A percentile compares a stretch with the other conserved stretches of the same genome.
Conservation (phyloP, 64 coral and sea anemone species). For the Platygyra sinensis region DNA sequence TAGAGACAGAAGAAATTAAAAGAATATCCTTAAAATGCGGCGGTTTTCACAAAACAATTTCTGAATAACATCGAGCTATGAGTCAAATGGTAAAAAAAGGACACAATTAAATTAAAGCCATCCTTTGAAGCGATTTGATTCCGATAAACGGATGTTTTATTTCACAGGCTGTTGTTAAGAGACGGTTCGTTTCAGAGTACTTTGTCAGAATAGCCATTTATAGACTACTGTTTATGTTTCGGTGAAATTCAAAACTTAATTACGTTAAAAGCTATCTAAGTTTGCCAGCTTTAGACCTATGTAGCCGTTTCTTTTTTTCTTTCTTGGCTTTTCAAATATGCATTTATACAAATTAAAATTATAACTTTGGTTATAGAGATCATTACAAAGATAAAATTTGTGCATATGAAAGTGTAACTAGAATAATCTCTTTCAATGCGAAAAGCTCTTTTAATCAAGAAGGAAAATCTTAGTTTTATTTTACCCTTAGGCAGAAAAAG, state of each 20-base stretch:
- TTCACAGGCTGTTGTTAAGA: background rate
- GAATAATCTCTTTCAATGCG: background rate
- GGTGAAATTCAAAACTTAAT: background rate
- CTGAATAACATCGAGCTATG: background rate
- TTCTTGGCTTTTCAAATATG: background rate
- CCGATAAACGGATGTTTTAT: background rate
- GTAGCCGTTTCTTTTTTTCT: background rate
- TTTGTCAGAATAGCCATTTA: background rate
- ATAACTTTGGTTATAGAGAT: conserved; percentile 12
- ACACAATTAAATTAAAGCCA: background rate
- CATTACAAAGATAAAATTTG: background rate
- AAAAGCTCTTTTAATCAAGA: background rate
- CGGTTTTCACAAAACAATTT: background rate
- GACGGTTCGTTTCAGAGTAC: background rate
- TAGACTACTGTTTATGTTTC: conserved; percentile 28
- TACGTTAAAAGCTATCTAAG: background rate
- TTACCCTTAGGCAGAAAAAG: conserved; percentile 6
- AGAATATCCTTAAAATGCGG: background rate
- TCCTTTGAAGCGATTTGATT: background rate
- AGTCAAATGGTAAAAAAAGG: background rate
- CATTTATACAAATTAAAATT: conserved; percentile 10
- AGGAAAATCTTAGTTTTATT: background rate
- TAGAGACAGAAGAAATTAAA: background rate
- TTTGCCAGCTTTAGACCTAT: background rate
- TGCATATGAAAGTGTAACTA: conserved; percentile 25